Evolutionary conservation across 2,797 vertebrate species (phyloP).

Genomic region (Parambassis ranga): DNA sequence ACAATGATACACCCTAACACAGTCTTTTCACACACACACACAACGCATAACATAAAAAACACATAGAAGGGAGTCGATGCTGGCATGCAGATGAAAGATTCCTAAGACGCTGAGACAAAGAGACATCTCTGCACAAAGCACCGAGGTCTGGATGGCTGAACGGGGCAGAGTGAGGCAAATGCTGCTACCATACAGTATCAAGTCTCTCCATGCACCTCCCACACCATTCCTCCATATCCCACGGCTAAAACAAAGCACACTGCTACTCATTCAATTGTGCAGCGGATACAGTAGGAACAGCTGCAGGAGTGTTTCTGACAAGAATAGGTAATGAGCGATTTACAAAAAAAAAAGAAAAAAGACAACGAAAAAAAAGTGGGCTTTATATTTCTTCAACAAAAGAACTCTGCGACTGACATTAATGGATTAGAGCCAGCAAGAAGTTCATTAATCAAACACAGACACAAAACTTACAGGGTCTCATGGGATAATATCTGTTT

Average conservation of each 20-base stretch:
- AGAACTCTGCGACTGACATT: constrained; percentile 3
- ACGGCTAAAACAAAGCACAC: constrained; percentile 5
- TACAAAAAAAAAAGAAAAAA: background rate
- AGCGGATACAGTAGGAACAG: background rate
- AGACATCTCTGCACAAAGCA: background rate
- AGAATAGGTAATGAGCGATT: constrained; percentile 11
- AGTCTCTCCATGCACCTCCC: constrained; percentile 4
- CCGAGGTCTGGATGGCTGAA: background rate
- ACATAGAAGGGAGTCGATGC: too few relatives aligned
- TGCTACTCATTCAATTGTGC: background rate
- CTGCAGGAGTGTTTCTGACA: constrained; percentile 16
- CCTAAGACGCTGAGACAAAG: too few relatives aligned
- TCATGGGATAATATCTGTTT: background rate
- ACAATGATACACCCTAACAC: background rate
- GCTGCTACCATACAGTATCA: constrained; percentile 7
- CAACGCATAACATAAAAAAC: background rate
- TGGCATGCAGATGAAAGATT: too few relatives aligned
- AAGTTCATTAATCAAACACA: constrained; percentile 32
- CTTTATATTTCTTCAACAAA: background rate
- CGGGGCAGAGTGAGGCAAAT: constrained; percentile 1
- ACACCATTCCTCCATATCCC: constrained; percentile 1
- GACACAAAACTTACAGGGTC: background rate
- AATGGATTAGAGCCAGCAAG: constrained; percentile 12
- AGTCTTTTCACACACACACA: background rate
- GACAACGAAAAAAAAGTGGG: background rate